Evolutionary conservation across 2,113 vertebrate genomes (phyloP).

Genomic region (Tachycineta bicolor): DNA sequence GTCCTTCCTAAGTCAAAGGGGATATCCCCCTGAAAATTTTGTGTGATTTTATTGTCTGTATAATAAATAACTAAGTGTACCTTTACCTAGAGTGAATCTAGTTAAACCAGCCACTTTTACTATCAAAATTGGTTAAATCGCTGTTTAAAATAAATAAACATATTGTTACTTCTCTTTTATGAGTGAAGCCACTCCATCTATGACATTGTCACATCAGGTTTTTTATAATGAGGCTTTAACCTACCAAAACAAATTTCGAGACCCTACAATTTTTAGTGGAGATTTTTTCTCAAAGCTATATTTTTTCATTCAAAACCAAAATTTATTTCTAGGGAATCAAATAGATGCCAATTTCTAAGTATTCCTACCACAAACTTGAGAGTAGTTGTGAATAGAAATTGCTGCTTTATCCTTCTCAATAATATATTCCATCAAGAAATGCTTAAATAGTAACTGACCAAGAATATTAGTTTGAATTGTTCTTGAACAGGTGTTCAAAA

Average conservation of each 20-base stretch:
- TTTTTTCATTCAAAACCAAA: not conserved
- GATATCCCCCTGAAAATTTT: not conserved
- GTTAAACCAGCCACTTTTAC: not conserved
- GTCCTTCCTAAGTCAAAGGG: not conserved
- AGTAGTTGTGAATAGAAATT: not conserved
- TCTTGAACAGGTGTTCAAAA: not conserved
- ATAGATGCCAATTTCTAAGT: not conserved
- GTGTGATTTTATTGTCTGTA: not conserved
- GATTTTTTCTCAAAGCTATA: not conserved
- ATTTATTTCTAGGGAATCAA: not conserved
- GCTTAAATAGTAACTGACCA: not conserved
- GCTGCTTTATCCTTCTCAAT: not conserved
- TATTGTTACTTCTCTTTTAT: not conserved
- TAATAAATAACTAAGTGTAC: not conserved
- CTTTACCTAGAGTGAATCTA: not conserved
- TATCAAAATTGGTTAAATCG: not conserved
- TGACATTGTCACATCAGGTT: not conserved
- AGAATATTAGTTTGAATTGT: constrained; percentile 28
- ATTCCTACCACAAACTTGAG: not conserved
- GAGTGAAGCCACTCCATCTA: not conserved
- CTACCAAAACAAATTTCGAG: not conserved
- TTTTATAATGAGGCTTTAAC: not conserved
- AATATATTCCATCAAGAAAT: not conserved
- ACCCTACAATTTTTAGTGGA: not conserved
- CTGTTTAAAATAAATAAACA: not conserved